A percentile compares a stretch with the other conserved stretches of the same genome.
phyloP scores from a whole-genome alignment of 2,113 vertebrate genomes.

The Alouatta palliata region DNA sequence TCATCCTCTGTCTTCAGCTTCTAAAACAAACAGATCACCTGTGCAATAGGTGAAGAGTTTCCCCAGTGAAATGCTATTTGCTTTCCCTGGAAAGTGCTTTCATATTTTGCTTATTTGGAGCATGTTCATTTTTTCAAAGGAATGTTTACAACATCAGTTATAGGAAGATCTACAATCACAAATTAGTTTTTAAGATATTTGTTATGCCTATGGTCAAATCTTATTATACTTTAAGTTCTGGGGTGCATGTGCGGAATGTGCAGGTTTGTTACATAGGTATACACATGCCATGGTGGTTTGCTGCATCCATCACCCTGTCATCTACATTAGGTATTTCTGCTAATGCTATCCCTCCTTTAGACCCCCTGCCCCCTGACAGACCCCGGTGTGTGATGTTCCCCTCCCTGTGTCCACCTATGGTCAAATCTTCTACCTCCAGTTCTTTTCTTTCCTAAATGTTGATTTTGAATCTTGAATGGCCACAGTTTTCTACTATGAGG shows the following conservation, averaged over 20 bases:
- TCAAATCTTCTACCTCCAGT: neutral
- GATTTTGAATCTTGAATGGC: neutral
- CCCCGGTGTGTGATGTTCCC: too few relatives aligned
- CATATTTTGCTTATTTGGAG: slow-evolving; percentile 67
- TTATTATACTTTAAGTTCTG: neutral
- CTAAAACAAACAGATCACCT: neutral
- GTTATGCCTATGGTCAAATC: neutral
- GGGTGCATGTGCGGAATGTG: too few relatives aligned
- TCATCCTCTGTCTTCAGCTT: neutral
- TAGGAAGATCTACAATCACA: neutral
- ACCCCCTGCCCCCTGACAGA: too few relatives aligned
- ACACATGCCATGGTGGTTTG: too few relatives aligned
- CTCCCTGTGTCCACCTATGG: neutral
- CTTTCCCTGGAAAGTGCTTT: slow-evolving; percentile 76
- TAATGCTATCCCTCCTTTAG: too few relatives aligned
- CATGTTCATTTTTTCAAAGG: slow-evolving; percentile 39
- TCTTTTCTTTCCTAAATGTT: neutral
- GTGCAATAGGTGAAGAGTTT: neutral
- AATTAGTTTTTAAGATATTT: neutral
- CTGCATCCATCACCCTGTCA: too few relatives aligned
- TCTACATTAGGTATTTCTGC: too few relatives aligned
- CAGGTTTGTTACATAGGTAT: too few relatives aligned
- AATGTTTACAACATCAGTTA: neutral
- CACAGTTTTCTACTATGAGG: slow-evolving; percentile 19
- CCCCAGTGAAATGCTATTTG: slow-evolving; percentile 35